Evolutionary conservation across 2,797 vertebrate species (phyloP).

Genomic region (Phrynocephalus vlangalii): DNA sequence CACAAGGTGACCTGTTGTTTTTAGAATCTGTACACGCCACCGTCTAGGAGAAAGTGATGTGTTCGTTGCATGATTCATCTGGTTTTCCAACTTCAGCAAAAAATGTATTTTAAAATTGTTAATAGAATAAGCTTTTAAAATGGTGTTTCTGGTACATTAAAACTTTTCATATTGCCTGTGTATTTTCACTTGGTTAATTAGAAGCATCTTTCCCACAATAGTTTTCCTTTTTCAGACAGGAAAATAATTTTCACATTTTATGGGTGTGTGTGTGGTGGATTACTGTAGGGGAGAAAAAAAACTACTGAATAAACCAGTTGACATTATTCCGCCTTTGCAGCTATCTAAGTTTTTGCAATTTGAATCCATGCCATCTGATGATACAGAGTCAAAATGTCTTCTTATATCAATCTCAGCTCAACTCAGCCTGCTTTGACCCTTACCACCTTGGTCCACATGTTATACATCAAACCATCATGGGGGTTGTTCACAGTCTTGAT

Average conservation of each 20-base stretch:
- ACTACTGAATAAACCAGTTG: background rate
- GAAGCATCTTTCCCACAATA: background rate
- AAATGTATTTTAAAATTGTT: background rate
- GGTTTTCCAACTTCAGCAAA: slow-evolving; percentile 1
- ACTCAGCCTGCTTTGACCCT: background rate
- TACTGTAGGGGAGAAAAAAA: no score
- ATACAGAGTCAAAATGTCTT: background rate
- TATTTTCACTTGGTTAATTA: background rate
- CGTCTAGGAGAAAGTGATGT: background rate
- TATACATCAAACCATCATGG: slow-evolving; percentile 3
- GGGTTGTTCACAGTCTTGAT: slow-evolving; percentile 3
- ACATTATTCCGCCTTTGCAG: background rate
- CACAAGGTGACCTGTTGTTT: background rate
- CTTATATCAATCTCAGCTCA: background rate
- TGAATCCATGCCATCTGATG: background rate
- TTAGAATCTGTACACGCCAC: background rate
- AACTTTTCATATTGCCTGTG: background rate
- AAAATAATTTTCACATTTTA: background rate
- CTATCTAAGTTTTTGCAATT: background rate
- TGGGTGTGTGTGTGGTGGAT: no score
- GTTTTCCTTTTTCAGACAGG: background rate
- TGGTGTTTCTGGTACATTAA: background rate
- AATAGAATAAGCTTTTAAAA: background rate
- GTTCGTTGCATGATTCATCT: background rate
- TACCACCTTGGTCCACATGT: slow-evolving; percentile 3